These are phyloP conservation scores for Megaleporinus macrocephalus DNA, from an alignment of 2,113 vertebrate species.

Conservation along the genomic window DNA sequence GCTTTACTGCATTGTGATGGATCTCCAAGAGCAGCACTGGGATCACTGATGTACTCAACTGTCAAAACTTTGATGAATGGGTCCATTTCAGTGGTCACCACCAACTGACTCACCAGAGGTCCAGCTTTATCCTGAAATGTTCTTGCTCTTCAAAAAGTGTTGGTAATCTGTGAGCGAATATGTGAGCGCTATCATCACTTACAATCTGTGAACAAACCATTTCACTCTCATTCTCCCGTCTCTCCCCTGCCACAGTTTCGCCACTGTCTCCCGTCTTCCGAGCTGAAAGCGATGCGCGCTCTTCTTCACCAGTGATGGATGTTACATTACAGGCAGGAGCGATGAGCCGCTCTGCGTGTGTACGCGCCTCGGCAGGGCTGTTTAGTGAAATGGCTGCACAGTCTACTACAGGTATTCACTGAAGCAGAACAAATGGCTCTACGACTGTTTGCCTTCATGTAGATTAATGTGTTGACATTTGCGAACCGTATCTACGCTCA, in stretches of 20 bases:
- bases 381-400: slow-evolving; percentile 13
- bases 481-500: slow-evolving; percentile 4
- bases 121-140: no score
- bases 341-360: neutral
- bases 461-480: slow-evolving; percentile 29
- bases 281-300: neutral
- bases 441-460: slow-evolving; percentile 6
- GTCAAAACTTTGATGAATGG: neutral
- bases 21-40: neutral
- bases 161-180: neutral
- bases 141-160: neutral
- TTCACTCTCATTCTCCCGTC: neutral
- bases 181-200: neutral
- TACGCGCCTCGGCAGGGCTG: neutral
- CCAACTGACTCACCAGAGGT: neutral
- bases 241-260: neutral
- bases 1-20: neutral
- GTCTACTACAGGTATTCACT: slow-evolving; percentile 2
- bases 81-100: neutral
- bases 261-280: neutral
- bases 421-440: slow-evolving; percentile 15
- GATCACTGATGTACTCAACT: neutral
- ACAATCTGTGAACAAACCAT: neutral
- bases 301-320: neutral
- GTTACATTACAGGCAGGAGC: neutral